Evolutionary conservation across 2,797 vertebrate genomes (phyloP).

Genomic region (Acanthopagrus latus): DNA sequence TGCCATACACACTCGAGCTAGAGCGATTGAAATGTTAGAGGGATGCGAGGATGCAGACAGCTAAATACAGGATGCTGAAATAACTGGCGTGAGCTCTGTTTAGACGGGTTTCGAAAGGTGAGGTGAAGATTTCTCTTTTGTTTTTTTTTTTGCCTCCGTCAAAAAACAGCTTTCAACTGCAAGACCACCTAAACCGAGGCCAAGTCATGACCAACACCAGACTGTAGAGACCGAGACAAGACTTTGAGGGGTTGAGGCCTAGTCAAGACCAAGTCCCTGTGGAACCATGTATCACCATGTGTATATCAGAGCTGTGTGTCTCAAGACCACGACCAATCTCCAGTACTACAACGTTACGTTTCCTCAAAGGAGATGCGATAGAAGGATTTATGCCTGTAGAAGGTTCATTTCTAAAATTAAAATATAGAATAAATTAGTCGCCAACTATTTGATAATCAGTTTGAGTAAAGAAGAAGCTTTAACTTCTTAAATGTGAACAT

Average conservation of each 20-base stretch:
- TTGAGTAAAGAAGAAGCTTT: too few relatives aligned
- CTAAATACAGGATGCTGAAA: conserved; percentile 6
- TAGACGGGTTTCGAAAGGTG: conserved; percentile 7
- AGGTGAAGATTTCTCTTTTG: background rate
- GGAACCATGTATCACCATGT: too few relatives aligned
- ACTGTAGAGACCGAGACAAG: too few relatives aligned
- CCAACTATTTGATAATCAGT: too few relatives aligned
- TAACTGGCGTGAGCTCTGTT: background rate
- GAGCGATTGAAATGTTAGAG: conserved; percentile 51
- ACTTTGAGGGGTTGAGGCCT: too few relatives aligned
- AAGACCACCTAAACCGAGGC: too few relatives aligned
- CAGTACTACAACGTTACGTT: too few relatives aligned
- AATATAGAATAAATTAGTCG: background rate
- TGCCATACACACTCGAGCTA: conserved; percentile 35
- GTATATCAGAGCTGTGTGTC: too few relatives aligned
- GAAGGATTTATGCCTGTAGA: background rate
- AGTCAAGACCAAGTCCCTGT: too few relatives aligned
- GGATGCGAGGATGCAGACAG: conserved; percentile 11
- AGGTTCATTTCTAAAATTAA: background rate
- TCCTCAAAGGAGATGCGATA: too few relatives aligned
- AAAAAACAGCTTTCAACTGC: background rate
- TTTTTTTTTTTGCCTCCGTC: background rate
- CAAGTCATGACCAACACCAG: too few relatives aligned
- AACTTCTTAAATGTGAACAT: background rate
- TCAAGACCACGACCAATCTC: too few relatives aligned